Conservation (phyloP, 1,140 invertebrate genomes). For the Caerostris extrusa region DNA sequence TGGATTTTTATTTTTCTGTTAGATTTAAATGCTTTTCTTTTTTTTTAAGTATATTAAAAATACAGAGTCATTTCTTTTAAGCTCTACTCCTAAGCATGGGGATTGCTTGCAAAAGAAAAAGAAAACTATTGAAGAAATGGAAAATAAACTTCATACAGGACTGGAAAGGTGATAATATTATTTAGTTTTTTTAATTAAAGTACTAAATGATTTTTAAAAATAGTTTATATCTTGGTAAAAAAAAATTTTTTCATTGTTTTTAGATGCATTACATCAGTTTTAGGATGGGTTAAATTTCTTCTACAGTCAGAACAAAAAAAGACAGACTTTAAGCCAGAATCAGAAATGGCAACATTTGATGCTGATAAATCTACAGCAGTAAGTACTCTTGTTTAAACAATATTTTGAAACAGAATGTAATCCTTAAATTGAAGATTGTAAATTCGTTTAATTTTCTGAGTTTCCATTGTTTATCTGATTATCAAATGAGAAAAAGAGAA, state of each 20-base stretch:
- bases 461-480: too few relatives aligned
- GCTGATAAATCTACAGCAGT: constrained; percentile 80
- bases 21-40: too few relatives aligned
- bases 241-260: background rate
- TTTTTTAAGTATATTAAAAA: too few relatives aligned
- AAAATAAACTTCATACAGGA: constrained; percentile 94
- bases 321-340: constrained; percentile 96
- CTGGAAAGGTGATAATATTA: constrained; percentile 86
- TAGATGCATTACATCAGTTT: constrained; percentile 91
- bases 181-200: background rate
- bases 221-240: too few relatives aligned
- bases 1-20: too few relatives aligned
- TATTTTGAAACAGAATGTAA: constrained; percentile 42
- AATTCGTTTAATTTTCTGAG: background rate
- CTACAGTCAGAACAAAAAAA: constrained; percentile 97
- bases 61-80: constrained; percentile 80
- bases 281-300: constrained; percentile 95
- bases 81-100: constrained; percentile 92
- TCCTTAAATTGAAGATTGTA: too few relatives aligned
- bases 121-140: constrained; percentile 91
- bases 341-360: constrained; percentile 82
- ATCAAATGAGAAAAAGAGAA: too few relatives aligned
- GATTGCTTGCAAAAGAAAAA: constrained; percentile 95
- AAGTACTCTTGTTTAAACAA: constrained; percentile 78
- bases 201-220: background rate